Conservation (phyloP, 2,797 vertebrate genomes). For the Lagorchestes hirsutus region DNA sequence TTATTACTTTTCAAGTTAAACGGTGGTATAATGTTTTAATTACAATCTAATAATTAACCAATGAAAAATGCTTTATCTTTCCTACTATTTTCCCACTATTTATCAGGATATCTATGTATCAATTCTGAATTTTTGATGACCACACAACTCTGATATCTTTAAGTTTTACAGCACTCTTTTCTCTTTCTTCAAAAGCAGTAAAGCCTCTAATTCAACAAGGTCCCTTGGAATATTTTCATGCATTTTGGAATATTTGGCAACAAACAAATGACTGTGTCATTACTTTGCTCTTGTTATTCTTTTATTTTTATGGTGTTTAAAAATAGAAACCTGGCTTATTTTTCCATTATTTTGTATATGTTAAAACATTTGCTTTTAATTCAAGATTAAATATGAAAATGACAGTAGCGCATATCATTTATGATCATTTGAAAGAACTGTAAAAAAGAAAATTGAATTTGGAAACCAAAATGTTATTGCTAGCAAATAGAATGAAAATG, state of each 20-base stretch:
- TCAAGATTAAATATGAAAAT: background rate
- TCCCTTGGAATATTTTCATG: background rate
- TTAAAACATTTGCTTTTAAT: background rate
- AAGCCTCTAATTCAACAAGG: background rate
- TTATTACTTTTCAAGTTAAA: background rate
- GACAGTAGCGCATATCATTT: background rate
- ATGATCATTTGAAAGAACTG: background rate
- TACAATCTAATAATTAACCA: background rate
- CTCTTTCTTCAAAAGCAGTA: background rate
- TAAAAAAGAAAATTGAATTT: background rate
- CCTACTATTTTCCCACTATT: background rate
- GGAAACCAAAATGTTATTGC: background rate
- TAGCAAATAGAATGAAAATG: background rate
- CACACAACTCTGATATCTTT: background rate
- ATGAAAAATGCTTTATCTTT: background rate
- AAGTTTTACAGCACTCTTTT: background rate
- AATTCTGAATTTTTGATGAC: background rate
- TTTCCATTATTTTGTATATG: background rate
- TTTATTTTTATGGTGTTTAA: background rate
- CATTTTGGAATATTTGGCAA: background rate
- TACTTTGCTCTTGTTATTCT: background rate
- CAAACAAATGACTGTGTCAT: background rate
- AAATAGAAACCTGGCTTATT: background rate
- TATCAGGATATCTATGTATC: background rate
- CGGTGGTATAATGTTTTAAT: background rate